phyloP scores from a whole-genome alignment of 2,797 vertebrate genomes.

The Chelmon rostratus region DNA sequence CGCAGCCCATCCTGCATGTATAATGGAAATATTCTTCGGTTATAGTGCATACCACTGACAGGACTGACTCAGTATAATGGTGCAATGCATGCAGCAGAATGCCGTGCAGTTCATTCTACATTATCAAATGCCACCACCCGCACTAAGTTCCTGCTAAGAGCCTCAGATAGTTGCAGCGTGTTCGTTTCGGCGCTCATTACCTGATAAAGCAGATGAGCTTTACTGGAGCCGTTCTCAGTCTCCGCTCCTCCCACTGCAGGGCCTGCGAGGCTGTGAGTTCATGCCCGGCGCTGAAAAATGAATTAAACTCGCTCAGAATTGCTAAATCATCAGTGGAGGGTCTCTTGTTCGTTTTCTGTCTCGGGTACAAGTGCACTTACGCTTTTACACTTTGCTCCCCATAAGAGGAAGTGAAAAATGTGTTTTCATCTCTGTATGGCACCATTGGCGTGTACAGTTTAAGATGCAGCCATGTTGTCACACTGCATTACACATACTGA shows the following conservation, averaged over 20 bases:
- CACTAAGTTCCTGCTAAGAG: not conserved
- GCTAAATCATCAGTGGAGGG: not conserved
- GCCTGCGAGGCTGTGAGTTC: constrained; percentile 48
- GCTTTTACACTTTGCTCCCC: not conserved
- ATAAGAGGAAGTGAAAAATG: constrained; percentile 65
- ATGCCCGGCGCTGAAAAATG: constrained; percentile 60
- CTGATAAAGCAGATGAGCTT: constrained; percentile 65
- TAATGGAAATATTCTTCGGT: not conserved
- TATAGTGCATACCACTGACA: not conserved
- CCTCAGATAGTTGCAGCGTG: not conserved
- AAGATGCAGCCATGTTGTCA: not conserved
- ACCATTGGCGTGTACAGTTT: constrained; percentile 30
- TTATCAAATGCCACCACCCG: not conserved
- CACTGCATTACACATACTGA: not conserved
- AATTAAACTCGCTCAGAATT: not conserved
- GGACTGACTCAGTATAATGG: not conserved
- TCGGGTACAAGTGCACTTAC: not conserved
- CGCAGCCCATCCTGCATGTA: constrained; percentile 80
- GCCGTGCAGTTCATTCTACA: not conserved
- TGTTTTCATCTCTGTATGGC: constrained; percentile 19
- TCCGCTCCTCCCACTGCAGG: constrained; percentile 54
- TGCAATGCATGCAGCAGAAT: not conserved
- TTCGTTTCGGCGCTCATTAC: constrained; percentile 42
- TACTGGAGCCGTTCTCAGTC: constrained; percentile 50
- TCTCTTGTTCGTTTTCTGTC: not conserved